These are phyloP conservation scores for Adrianichthys oophorus DNA, from an alignment of 2,797 vertebrate species.

Conservation along the genomic window DNA sequence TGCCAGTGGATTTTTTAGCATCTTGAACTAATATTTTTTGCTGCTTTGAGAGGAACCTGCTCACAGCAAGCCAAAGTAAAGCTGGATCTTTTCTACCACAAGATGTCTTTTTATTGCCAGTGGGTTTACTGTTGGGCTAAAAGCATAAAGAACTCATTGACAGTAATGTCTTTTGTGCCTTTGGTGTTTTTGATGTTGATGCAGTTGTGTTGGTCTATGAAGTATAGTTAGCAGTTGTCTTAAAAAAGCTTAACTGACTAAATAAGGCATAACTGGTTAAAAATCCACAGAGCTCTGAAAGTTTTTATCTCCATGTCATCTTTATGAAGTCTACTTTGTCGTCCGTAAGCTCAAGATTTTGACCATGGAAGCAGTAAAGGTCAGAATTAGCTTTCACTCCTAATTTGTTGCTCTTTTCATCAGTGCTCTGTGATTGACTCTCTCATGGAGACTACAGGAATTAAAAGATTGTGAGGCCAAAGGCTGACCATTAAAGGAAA, in stretches of 20 bases:
- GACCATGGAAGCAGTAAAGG: conserved; percentile 41
- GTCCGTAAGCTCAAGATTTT: conserved; percentile 17
- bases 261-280: too few species aligned
- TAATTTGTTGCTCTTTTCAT: conserved; percentile 57
- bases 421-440: conserved; percentile 47
- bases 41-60: too few species aligned
- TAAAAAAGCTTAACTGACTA: too few species aligned
- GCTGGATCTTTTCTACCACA: too few species aligned
- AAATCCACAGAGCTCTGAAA: too few species aligned
- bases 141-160: too few species aligned
- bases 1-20: too few species aligned
- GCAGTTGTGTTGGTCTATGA: conserved; percentile 5
- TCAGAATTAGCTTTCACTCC: conserved; percentile 31
- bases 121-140: too few species aligned
- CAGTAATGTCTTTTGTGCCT: background rate
- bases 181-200: conserved; percentile 1
- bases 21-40: too few species aligned
- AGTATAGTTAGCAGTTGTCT: background rate
- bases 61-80: too few species aligned
- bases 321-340: background rate
- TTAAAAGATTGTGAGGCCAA: conserved; percentile 23
- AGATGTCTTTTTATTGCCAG: too few species aligned
- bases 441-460: conserved; percentile 39
- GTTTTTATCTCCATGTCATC: too few species aligned
- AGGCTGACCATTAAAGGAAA: conserved; percentile 40